A percentile compares a stretch with the other conserved stretches of the same genome.
phyloP scores from a whole-genome alignment of 2,888 invertebrate genomes.

The Suillia variegata region DNA sequence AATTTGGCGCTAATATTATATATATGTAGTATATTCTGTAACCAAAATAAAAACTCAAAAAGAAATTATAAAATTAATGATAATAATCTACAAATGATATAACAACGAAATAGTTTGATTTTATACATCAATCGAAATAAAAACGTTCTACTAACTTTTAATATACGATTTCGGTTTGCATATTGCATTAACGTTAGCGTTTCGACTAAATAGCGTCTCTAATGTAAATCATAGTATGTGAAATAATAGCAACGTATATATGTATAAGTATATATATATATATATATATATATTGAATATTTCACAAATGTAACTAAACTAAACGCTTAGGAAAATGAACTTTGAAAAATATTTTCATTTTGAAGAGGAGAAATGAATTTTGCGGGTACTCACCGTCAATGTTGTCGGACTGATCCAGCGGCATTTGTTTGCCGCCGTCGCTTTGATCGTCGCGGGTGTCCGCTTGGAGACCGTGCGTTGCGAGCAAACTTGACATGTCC shows the following conservation, averaged over 20 bases:
- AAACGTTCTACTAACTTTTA: neutral
- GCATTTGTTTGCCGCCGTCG: constrained; percentile 63
- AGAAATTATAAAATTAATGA: constrained; percentile 28
- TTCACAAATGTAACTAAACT: constrained; percentile 6
- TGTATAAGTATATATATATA: too few relatives aligned
- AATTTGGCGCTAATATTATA: constrained; percentile 23
- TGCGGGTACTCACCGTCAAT: constrained; percentile 72
- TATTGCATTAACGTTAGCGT: constrained; percentile 3
- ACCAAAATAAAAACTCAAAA: constrained; percentile 21
- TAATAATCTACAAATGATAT: constrained; percentile 33
- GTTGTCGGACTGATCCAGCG: constrained; percentile 74
- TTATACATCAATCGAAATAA: too few relatives aligned
- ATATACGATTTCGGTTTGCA: neutral
- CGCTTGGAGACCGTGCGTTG: constrained; percentile 66
- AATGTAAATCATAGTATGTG: neutral
- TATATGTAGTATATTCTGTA: constrained; percentile 28
- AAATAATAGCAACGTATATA: too few relatives aligned
- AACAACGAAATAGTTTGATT: neutral
- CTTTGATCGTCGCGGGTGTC: constrained; percentile 66
- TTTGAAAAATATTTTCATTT: neutral
- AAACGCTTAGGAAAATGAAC: neutral
- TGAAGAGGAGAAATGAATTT: constrained; percentile 9
- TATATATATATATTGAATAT: too few relatives aligned
- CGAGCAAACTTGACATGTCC: constrained; percentile 69
- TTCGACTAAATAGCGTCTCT: neutral